Evolutionary conservation across 1,140 invertebrate genomes (phyloP).

Genomic region (Hyles euphorbiae): DNA sequence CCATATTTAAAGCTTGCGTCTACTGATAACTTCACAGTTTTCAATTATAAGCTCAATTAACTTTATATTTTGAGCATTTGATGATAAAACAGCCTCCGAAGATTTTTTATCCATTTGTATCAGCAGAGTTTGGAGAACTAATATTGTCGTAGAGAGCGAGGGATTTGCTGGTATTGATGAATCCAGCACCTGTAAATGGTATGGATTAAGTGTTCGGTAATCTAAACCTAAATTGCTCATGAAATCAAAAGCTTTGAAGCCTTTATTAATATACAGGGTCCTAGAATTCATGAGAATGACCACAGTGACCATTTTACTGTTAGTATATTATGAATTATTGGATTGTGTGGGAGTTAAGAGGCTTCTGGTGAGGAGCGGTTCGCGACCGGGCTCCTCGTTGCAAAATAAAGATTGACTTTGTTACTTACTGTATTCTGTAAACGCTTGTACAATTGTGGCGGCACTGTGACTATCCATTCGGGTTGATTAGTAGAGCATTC

Average conservation of each 20-base stretch:
- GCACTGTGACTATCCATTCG: constrained; percentile 58
- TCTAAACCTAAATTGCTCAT: too few relatives aligned
- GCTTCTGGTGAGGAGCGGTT: too few relatives aligned
- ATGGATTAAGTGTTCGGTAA: not conserved
- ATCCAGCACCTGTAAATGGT: constrained; percentile 39
- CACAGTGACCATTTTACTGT: too few relatives aligned
- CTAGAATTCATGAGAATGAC: too few relatives aligned
- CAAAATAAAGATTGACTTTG: not conserved
- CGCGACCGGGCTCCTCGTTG: too few relatives aligned
- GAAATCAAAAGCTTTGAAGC: too few relatives aligned
- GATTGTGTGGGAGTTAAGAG: too few relatives aligned
- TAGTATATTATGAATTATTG: too few relatives aligned
- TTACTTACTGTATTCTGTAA: constrained; percentile 49
- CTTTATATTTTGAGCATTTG: constrained; percentile 46
- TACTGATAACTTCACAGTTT: constrained; percentile 50
- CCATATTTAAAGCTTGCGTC: constrained; percentile 31
- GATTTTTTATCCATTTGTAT: constrained; percentile 41
- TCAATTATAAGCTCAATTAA: constrained; percentile 51
- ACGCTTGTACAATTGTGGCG: constrained; percentile 58
- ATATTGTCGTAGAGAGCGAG: constrained; percentile 43
- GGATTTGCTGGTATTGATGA: constrained; percentile 55
- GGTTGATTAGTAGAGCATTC: constrained; percentile 51
- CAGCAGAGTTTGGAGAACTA: constrained; percentile 46
- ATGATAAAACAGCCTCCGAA: constrained; percentile 14
- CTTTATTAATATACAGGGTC: too few relatives aligned